Percentiles rank a stretch among this genome's conserved stretches.
Evolutionary conservation across 2,797 vertebrate species (phyloP).

Genomic region (Darevskia mixta): DNA sequence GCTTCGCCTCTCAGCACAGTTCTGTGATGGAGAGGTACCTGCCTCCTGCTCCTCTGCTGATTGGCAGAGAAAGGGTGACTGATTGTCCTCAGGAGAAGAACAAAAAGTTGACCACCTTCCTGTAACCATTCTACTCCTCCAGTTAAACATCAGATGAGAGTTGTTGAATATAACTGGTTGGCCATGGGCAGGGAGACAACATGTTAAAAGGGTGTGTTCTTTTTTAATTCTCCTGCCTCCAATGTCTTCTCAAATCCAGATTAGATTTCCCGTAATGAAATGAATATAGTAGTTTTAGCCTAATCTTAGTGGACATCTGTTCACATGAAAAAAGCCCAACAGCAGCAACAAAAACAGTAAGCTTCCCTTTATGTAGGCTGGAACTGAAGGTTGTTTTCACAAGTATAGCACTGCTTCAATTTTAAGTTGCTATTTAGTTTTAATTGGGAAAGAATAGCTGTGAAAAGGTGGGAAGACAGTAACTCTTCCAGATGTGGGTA

Average conservation of each 20-base stretch:
- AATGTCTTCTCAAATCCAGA: slow-evolving; percentile 8
- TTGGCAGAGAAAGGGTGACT: no score
- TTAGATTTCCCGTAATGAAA: slow-evolving; percentile 14
- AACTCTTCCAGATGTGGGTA: not conserved
- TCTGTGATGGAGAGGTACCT: no score
- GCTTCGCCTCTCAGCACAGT: no score
- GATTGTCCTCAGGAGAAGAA: no score
- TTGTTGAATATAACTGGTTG: not conserved
- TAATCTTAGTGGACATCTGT: slow-evolving; percentile 5
- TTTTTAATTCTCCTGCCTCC: not conserved
- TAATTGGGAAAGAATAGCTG: not conserved
- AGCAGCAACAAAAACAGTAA: not conserved
- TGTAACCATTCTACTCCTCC: no score
- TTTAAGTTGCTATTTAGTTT: not conserved
- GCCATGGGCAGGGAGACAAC: not conserved
- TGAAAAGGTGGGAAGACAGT: not conserved
- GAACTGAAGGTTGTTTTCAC: not conserved
- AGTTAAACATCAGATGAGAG: not conserved
- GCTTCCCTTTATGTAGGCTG: not conserved
- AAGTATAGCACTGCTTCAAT: not conserved
- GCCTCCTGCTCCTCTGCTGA: no score
- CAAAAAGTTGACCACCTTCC: no score
- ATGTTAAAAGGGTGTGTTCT: not conserved
- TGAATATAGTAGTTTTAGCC: not conserved
- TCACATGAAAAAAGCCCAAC: not conserved